Evolutionary conservation across 2,888 invertebrate species (phyloP).

Genomic region (Megamerina dolium): DNA sequence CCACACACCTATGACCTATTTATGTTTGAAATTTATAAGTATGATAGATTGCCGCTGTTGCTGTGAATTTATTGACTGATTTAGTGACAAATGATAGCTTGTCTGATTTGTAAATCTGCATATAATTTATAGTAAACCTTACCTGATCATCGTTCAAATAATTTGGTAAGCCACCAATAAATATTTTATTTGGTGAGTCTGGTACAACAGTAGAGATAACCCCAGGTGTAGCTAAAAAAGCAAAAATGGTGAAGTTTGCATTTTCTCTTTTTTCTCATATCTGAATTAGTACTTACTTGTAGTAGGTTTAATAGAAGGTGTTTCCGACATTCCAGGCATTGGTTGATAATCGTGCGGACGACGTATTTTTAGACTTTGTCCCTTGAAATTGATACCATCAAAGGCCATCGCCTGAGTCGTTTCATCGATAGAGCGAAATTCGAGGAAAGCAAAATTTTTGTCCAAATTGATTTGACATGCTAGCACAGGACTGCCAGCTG

Average conservation of each 20-base stretch:
- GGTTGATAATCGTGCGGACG: constrained; percentile 98
- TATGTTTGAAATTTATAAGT: too few relatives aligned
- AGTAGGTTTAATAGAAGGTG: too few relatives aligned
- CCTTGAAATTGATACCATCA: constrained; percentile 98
- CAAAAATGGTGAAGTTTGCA: too few relatives aligned
- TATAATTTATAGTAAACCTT: too few relatives aligned
- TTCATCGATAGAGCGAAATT: constrained; percentile 95
- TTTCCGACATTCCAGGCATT: constrained; percentile 91
- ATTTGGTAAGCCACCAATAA: constrained; percentile 4
- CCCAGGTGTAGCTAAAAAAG: too few relatives aligned
- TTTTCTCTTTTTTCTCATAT: too few relatives aligned
- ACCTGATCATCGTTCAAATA: constrained; percentile 8
- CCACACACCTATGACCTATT: too few relatives aligned
- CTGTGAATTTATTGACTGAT: constrained; percentile 16
- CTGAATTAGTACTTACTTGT: too few relatives aligned
- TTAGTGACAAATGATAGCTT: too few relatives aligned
- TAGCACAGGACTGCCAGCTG: constrained; percentile 96
- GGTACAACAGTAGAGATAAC: too few relatives aligned
- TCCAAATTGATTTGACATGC: constrained; percentile 99
- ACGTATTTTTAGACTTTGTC: constrained; percentile 94
- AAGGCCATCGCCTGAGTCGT: constrained; percentile 99
- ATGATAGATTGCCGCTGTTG: constrained; percentile 1
- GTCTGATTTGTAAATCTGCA: too few relatives aligned
- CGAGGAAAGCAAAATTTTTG: constrained; percentile 98
- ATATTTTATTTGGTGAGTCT: too few relatives aligned